A percentile compares a stretch with the other conserved stretches of the same genome.
phyloP scores from a whole-genome alignment of 2,888 invertebrate species.

The Drosophila lacicola region DNA sequence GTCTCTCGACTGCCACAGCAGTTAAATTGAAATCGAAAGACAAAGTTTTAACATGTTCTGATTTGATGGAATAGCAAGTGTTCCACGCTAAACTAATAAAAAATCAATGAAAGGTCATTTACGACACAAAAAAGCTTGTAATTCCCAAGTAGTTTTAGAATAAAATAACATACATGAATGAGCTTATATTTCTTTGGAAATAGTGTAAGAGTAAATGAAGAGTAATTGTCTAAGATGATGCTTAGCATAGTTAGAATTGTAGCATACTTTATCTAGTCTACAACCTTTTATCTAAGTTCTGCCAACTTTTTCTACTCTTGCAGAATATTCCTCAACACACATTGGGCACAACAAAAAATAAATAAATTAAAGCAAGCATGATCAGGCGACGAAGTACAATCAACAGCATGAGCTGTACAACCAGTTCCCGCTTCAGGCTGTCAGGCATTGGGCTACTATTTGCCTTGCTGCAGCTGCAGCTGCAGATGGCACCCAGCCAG shows the following conservation, averaged over 20 bases:
- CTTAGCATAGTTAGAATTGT: too few relatives aligned
- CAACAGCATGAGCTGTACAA: constrained; percentile 22
- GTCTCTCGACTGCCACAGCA: neutral
- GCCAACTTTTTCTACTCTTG: neutral
- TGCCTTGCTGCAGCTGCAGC: constrained; percentile 44
- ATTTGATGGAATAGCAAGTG: too few relatives aligned
- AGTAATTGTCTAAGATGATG: too few relatives aligned
- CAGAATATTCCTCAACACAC: constrained; percentile 42
- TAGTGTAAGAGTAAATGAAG: too few relatives aligned
- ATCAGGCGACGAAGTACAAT: constrained; percentile 42
- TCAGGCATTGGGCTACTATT: constrained; percentile 30
- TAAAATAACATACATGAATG: too few relatives aligned
- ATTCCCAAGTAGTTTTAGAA: too few relatives aligned
- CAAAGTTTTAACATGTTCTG: neutral
- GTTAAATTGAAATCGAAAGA: neutral
- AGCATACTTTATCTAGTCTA: neutral
- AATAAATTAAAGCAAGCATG: constrained; percentile 8
- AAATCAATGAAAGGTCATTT: too few relatives aligned
- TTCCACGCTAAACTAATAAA: too few relatives aligned
- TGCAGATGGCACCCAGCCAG: constrained; percentile 42
- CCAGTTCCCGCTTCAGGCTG: constrained; percentile 1
- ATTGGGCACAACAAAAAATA: constrained; percentile 43
- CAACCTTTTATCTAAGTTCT: neutral
- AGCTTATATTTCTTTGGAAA: too few relatives aligned
- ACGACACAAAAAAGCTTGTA: too few relatives aligned